Base-by-base conservation (phyloP, 2,113 vertebrate genomes). In the Promerops cafer region DNA sequence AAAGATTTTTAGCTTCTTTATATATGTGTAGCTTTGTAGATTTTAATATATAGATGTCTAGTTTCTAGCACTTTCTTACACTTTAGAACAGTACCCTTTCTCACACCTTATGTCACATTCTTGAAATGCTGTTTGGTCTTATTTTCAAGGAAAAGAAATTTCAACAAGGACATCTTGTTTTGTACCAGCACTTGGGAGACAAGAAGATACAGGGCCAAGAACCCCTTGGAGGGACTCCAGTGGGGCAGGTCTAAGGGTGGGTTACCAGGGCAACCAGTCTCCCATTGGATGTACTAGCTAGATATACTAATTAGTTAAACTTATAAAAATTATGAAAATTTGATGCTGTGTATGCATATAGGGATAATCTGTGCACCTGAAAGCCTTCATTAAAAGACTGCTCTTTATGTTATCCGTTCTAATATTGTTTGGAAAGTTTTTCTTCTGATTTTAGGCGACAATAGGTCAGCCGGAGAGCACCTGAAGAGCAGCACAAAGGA, bases 331-430 rank as follows among this genome's bases (percentile, higher is more conserved):
- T 16, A 20, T 35, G 30, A 30, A 65, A 49, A 49, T 65, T 57
- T 65, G 35, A 65, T 75, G 19, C 13, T 85, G 12, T 0, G 0
- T 40, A 35, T 57, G 52, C 11, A n/a, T 8, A 24, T n/a, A 56
- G 23, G 19, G 49, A 64, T 39, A 74, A 31, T 45, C 27, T 56
- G 33, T 66, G 78, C 14, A 49, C 23, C 42, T 39, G 28, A 57
- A 68, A 65, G 13, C 50, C 57, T 85, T 75, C 42, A 40, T 65
- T 40, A 49, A 40, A 85, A 75, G 24, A 49, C 30, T 57, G 13
- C 4, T 57, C 13, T 50, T 50, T 31, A 57, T 85, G 16, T 16
- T 57, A 31, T 30, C 24, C 31, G 26, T 26, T 85, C 26, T 50
- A 76, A 59, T 42, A 50, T 18, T 57, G 26, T 50, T 76, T 65